Evolutionary conservation across 2,113 vertebrate species (phyloP), one percentile per base, ranked within the genome.

Genomic region (Pituophis catenifer): DNA sequence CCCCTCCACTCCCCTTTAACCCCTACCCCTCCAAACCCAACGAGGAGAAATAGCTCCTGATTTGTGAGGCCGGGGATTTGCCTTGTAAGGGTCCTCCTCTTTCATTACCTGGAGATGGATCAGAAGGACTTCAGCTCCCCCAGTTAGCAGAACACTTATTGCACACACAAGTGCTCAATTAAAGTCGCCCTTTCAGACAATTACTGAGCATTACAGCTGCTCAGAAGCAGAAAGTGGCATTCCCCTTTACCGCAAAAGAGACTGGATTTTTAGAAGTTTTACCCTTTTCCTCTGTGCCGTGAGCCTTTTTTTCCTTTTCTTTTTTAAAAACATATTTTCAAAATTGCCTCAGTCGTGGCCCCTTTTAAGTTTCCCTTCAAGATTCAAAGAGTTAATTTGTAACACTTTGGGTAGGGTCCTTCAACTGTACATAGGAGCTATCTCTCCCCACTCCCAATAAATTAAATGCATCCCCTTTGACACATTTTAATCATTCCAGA

Each of bases 131-230:
- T 95, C 95, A 95, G 90, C 86, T 95, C 52, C 94, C 95, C 96
- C 92, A 92, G 93, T 59, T 95, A 96, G 95, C 93, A 94, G 95
- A 94, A 96, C 94, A 93, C 95, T 97, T 97, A 96, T 93, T 94
- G 95, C 92, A 96, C 70, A 90, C 92, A 90, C 93, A 93, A 91
- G 94, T 94, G 94, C 96, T 97, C 97, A 97, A 97, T 97, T 96
- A 97, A 96, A 97, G 94, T 93, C 94, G 93, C 92, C 93, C 95
- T 98, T 97, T 97, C 97, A 97, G 96, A 94, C 96, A 96, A 95
- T 95, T 97, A 97, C 12, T 94, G 95, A 97, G 95, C 93, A 94
- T 97, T 95, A 53, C 15, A 85, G 95, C 65, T 94, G 95, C 93
- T 95, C 94, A 91, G 93, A 94, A 89, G 95, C 0, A 93, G 93